Percentiles rank a stretch among this genome's conserved stretches.
phyloP scores from a whole-genome alignment of 1,140 invertebrate species.

The Calephelis nemesis region DNA sequence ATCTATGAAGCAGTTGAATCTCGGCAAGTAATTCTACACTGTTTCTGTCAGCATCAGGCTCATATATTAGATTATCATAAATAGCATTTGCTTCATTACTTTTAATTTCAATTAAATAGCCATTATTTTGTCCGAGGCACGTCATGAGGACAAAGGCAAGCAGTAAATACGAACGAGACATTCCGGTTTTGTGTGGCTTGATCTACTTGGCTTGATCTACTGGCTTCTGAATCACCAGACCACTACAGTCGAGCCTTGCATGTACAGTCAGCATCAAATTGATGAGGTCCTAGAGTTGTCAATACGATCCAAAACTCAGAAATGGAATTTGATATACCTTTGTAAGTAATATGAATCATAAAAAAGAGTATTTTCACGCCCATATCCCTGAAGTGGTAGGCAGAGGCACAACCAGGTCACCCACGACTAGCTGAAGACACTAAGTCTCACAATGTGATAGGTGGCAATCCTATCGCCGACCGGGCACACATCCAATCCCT shows the following conservation, averaged over 20 bases:
- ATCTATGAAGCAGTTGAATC: neutral
- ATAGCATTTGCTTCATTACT: neutral
- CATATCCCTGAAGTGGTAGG: too few species aligned
- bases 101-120: neutral
- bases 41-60: neutral
- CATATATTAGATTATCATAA: neutral
- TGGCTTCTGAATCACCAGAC: neutral
- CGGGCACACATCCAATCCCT: too few species aligned
- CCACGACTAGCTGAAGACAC: too few species aligned
- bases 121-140: neutral
- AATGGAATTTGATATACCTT: too few species aligned
- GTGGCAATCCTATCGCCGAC: too few species aligned
- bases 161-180: conserved; percentile 2
- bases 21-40: neutral
- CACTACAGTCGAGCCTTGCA: neutral
- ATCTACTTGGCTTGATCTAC: neutral
- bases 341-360: too few species aligned
- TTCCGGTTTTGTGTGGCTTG: neutral
- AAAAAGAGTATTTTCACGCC: too few species aligned
- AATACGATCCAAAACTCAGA: too few species aligned
- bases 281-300: neutral
- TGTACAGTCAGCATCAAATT: neutral
- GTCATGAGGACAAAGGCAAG: neutral
- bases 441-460: too few species aligned
- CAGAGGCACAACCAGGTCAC: too few species aligned